Evolutionary conservation across 1,140 invertebrate genomes (phyloP), one percentile per base, ranked within the genome.

Genomic region (Cyclargus thomasi): DNA sequence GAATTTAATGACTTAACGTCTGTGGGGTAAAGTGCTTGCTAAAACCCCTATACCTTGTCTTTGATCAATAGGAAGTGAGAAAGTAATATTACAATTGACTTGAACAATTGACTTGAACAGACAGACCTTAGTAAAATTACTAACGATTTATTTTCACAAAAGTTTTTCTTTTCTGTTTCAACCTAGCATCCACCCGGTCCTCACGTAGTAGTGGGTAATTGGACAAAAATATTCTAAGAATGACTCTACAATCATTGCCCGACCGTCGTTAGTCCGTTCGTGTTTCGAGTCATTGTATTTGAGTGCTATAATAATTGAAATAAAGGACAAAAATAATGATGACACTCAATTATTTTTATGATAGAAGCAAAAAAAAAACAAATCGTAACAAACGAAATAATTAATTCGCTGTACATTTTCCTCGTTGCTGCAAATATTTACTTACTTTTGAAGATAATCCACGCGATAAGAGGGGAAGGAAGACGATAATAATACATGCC

Each of bases 331-430:
- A 47, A 47, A 16, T 47, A 47, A 47, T 47, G 39, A 47, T 47
- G 39, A 16, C 39, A 14, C 39, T 47, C 39, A 59, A 20, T 59
- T 20, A 21, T 21, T 20, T 59, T 59, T 20, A 59, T 59, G 7
- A 55, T 17, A 3, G 55, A 59, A 59, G 5, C 55, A 11, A 10
- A 14, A 47, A 47, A 47, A 47, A 59, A 20, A 59, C 53, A 55
- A n/a, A 55, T 55, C 4, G 55, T 20, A 59, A 20, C 55, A 59
- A 21, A 20, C 55, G 18, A 20, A 55, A 55, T 55, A 18, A 55
- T 55, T 55, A 55, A 55, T 11, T 59, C 18, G 18, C 10, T 59
- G 55, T 59, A 59, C 18, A 59, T 59, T 47, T 59, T 59, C 55
- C 55, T 59, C 8, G 18, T 59, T 0, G 18, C 7, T 20, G 55